These are phyloP conservation scores for Halictus rubicundus DNA, from an alignment of 1,140 invertebrate species.

Conservation along the genomic window DNA sequence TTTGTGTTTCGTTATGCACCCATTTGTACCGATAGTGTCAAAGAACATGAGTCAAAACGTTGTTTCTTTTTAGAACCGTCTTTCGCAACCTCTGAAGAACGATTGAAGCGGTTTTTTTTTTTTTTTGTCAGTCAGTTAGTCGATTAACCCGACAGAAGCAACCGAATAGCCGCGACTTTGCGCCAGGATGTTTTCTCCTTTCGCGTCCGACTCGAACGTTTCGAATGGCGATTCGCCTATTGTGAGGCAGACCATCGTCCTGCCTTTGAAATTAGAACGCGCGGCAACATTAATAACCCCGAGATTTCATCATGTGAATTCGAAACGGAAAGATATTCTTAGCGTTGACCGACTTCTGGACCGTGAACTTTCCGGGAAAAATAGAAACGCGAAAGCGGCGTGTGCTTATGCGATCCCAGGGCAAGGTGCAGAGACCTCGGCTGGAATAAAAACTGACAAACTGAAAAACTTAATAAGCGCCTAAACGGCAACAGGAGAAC, in stretches of 20 bases:
- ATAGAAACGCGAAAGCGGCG: conserved; percentile 5
- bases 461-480: neutral
- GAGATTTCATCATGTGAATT: conserved; percentile 55
- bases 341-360: conserved; percentile 46
- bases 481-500: too few relatives aligned
- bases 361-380: conserved; percentile 42
- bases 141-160: neutral
- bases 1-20: too few relatives aligned
- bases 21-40: too few relatives aligned
- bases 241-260: neutral
- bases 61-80: neutral
- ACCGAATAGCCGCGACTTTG: neutral
- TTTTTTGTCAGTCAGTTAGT: neutral
- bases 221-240: conserved; percentile 6
- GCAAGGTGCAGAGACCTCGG: neutral
- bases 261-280: conserved; percentile 51
- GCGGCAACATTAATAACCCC: conserved; percentile 56
- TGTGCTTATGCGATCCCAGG: neutral
- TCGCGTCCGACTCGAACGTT: neutral
- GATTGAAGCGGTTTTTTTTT: neutral
- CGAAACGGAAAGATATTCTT: conserved; percentile 58
- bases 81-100: neutral
- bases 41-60: too few relatives aligned
- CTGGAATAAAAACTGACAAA: neutral
- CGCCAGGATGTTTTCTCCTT: neutral